Base-by-base conservation (phyloP, 1,140 invertebrate species). In the Cydia strobilella region DNA sequence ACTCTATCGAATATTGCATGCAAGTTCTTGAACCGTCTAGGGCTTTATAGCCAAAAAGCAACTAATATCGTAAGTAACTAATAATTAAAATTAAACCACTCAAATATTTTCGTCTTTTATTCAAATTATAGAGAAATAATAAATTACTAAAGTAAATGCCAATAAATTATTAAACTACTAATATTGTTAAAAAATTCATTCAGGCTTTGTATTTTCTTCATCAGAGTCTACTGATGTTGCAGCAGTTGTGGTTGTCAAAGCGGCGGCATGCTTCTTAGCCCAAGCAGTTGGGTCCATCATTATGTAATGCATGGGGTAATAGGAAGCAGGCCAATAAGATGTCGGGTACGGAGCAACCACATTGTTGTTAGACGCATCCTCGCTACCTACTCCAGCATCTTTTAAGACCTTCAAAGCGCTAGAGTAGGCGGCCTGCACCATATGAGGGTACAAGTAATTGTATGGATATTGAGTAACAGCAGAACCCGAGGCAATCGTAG, bases 391-490 rank as follows among this genome's bases (percentile, higher is more conserved):
- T 6, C 80, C 83, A 45, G 75, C 75, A 25, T 84, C 87, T 72
- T 86, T 86, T 2, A 84, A 74, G 31, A 81, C 62, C 23, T 80
- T 87, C 76, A 89, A 79, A 18, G 85, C 84, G 27, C 80, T 86
- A 6, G 88, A 72, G 25, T 88, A 84, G 0, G 87, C 85, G 7
- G 88, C 72, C 0, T 48, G 78, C 81, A 89, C 81, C 83, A 90
- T 88, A 72, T 90, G 85, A 0, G 89, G 86, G 73, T 92, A 92
- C n/a, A 86, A 87, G 66, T 83, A 86, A 35, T 85, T 85, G 62
- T 80, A 86, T 1, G 86, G 84, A 72, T 85, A 82, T 10, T 80
- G 78, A n/a, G 76, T 75, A 7, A 76, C 51, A 54, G 62, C 74
- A 15, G 77, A 59, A 20, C 54, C 65, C 7, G 65, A 12, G 31